These are phyloP conservation scores for Apodemus speciosus DNA, from an alignment of 2,113 vertebrate species.

Conservation along the genomic window DNA sequence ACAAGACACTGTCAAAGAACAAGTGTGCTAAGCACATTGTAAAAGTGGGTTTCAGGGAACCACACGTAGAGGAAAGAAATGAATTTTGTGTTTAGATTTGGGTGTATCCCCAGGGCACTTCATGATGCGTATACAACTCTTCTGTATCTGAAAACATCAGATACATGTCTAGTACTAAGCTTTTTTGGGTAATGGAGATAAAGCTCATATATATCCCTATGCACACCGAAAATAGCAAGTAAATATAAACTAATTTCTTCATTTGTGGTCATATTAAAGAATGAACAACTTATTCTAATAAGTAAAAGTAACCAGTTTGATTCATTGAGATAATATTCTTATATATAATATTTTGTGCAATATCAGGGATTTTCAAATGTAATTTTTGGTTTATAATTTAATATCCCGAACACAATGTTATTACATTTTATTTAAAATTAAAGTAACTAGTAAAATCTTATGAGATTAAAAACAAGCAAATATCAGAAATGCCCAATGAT, in stretches of 20 bases:
- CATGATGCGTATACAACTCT: not conserved
- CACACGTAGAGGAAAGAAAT: not conserved
- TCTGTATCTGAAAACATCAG: not conserved
- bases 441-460: not conserved
- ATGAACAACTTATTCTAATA: slow-evolving; percentile 6
- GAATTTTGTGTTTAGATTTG: not conserved
- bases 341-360: not conserved
- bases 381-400: slow-evolving; percentile 41
- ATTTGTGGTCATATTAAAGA: slow-evolving; percentile 24
- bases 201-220: not conserved
- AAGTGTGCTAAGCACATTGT: not conserved
- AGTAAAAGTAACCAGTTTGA: not conserved
- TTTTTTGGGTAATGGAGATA: not conserved
- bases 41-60: not conserved
- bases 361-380: slow-evolving; percentile 32
- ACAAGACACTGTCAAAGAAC: not conserved
- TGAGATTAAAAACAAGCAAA: not conserved
- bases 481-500: not conserved
- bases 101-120: not conserved
- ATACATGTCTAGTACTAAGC: not conserved
- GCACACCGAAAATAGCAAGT: not conserved
- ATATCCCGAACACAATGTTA: not conserved
- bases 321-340: not conserved
- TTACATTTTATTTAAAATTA: slow-evolving; percentile 25
- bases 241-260: slow-evolving; percentile 33